Evolutionary conservation across 2,797 vertebrate genomes (phyloP), one percentile per base, ranked within the genome.

Genomic region (Helostoma temminkii): DNA sequence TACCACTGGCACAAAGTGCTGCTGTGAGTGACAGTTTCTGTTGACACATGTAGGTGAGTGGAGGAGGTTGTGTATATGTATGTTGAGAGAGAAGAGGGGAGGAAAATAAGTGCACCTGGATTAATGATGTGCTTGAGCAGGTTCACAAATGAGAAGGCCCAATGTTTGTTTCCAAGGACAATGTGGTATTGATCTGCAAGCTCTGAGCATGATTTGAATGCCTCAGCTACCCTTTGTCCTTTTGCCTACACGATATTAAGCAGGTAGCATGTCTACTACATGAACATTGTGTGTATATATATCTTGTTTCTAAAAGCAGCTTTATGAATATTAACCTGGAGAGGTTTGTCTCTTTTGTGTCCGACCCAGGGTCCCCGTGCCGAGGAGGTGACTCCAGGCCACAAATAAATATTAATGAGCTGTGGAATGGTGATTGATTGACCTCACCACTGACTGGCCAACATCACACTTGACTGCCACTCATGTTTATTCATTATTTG

Each of bases 71-170:
- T 66, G 59, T 47, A 25, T 71, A 67, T 59, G 54, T 72, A 74
- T 56, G 63, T 42, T 68, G 53, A 34, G 36, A 47, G 61, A 48
- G 70, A 49, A 28, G 63, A 72, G 37, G 63, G 58, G 53, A 64
- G 42, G 54, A 22, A 24, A 19, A 73, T 78, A 77, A 71, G 50
- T 59, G 69, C 78, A 78, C 90, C 88, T 91, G 86, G 91, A 93
- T 93, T 94, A 93, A 93, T 92, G 92, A 94, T 92, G 90, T 93
- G 92, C 90, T 92, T 91, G 89, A 93, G 89, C 88, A 87, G 90
- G 84, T 92, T 93, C 90, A 89, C 89, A 92, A 93, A 93, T 93
- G 88, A 93, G 90, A 83, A 71, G 83, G 77, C 81, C 75, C 84
- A 87, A 82, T 91, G 90, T 94, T 93, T 92, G 93, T 89, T 93